phyloP scores from a whole-genome alignment of 1,140 invertebrate genomes.

The Plodia interpunctella region DNA sequence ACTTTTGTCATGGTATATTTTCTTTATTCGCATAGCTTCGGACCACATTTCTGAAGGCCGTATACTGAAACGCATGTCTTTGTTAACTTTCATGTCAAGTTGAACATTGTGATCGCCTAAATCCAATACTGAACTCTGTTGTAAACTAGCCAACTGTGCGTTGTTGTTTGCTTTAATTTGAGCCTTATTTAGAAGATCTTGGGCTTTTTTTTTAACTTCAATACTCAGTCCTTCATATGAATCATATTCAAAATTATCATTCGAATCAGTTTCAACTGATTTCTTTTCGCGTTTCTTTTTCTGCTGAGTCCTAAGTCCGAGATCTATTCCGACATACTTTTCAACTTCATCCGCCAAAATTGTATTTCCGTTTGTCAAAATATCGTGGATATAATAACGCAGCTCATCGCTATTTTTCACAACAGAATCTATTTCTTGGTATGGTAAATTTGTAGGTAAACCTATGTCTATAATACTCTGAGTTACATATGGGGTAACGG shows the following conservation, averaged over 20 bases:
- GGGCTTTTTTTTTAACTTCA: neutral
- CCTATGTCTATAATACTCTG: neutral
- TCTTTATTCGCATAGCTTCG: neutral
- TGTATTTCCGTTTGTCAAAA: neutral
- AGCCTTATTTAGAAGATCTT: neutral
- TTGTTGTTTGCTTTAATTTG: neutral
- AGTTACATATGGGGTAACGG: neutral
- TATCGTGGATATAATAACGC: neutral
- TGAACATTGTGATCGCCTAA: neutral
- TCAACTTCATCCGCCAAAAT: neutral
- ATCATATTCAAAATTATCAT: conserved; percentile 2
- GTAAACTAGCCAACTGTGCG: neutral
- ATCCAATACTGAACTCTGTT: neutral
- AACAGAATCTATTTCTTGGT: neutral
- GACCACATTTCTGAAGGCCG: neutral
- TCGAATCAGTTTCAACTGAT: no score
- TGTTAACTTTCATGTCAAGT: neutral
- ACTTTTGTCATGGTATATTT: neutral
- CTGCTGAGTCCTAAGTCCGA: no score
- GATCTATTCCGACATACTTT: neutral
- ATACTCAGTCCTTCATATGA: neutral
- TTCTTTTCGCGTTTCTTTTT: no score
- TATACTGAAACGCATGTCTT: neutral
- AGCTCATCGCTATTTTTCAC: neutral
- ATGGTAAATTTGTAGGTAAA: neutral